Base-by-base conservation (phyloP, 1,140 invertebrate species). In the Limonius californicus region DNA sequence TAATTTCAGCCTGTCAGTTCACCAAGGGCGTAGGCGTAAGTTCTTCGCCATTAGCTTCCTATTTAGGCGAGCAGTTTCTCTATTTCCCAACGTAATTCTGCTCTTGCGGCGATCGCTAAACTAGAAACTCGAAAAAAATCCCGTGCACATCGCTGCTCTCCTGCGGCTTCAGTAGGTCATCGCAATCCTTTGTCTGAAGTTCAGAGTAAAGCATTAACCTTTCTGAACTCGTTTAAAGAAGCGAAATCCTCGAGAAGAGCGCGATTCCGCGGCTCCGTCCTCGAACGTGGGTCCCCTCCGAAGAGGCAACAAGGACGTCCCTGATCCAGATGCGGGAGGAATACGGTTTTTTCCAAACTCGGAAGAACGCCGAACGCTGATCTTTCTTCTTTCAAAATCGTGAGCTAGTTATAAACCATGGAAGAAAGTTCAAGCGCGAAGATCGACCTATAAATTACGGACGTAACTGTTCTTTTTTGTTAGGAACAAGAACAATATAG, bases 141-240 rank as follows among this genome's bases (percentile, higher is more conserved):
- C 19, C 45, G 45, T 50, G 45, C 45, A 50, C 45, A 50, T 50
- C 45, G 45, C 14, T 50, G 45, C 16, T 21, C 45, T 50, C 45
- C 45, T 50, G 45, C 45, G 20, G 20, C 45, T 50, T 50, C 45
- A 50, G 45, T 50, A 50, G 45, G 45, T 50, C 45, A 50, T 21
- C 20, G 3, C 6, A 50, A 50, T 50, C 45, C 45, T 50, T 50
- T 50, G 45, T 50, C 45, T 50, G 45, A 50, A 50, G 45, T 50
- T 50, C 45, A 50, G 16, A 50, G 45, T 50, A 50, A 50, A 19
- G 45, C 45, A 50, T 50, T 50, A 50, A 50, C 45, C 45, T 50
- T 50, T 50, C 45, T 50, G 45, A 50, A 50, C 45, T 50, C 45
- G 45, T 50, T 50, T 50, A 50, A 50, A 50, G 45, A 50, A 50